Conservation (phyloP, 2,797 vertebrate genomes). For the Paguma larvata region DNA sequence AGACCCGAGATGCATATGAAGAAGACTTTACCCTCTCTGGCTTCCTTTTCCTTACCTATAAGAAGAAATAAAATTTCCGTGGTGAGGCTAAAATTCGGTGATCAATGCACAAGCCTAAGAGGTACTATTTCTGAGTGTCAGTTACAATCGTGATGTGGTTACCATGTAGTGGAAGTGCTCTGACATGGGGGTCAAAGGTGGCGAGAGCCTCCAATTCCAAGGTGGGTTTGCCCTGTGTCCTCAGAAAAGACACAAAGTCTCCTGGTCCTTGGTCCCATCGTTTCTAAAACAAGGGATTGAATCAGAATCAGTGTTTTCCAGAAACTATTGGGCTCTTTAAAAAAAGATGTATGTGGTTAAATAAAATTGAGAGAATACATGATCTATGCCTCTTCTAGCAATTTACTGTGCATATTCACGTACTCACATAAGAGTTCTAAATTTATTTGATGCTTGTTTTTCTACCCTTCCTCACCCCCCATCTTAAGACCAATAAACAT, state of each 20-base stretch:
- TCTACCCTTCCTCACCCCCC: not conserved
- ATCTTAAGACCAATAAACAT: slow-evolving; percentile 21
- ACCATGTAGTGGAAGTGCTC: not conserved
- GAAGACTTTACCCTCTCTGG: not conserved
- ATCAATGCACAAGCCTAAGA: not conserved
- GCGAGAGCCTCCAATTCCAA: not conserved
- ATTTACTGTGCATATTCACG: not conserved
- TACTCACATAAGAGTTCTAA: not conserved
- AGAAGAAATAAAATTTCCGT: not conserved
- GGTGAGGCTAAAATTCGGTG: not conserved
- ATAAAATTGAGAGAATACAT: not conserved
- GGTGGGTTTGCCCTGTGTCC: not conserved
- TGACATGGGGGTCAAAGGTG: not conserved
- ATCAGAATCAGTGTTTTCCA: not conserved
- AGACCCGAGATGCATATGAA: not conserved
- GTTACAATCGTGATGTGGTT: not conserved
- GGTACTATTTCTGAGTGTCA: not conserved
- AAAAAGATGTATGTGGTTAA: not conserved
- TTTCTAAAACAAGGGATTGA: not conserved
- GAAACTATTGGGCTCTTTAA: not conserved
- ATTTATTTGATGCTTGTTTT: not conserved
- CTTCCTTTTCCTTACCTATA: not conserved
- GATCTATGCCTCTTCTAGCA: not conserved
- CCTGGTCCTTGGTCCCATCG: not conserved
- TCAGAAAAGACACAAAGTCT: not conserved